These are phyloP conservation scores for Poecilia velifera DNA, from an alignment of 2,797 vertebrate species.

Conservation along the genomic window DNA sequence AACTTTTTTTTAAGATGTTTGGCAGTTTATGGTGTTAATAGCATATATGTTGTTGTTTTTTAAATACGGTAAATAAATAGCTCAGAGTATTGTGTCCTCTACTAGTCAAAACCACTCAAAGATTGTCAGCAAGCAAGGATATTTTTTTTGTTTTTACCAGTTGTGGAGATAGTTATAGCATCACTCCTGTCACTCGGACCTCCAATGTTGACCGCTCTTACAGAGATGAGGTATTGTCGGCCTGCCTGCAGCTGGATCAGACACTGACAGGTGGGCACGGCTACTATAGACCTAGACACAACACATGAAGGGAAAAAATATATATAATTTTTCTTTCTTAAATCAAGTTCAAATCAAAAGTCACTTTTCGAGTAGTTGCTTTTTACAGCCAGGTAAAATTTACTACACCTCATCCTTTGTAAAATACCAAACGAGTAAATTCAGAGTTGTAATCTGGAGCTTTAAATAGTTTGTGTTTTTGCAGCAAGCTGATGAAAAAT, in stretches of 20 bases:
- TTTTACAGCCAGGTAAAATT: constrained; percentile 13
- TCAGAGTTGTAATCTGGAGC: neutral
- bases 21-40: no score
- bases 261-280: constrained; percentile 91
- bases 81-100: neutral
- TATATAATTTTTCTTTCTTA: neutral
- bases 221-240: constrained; percentile 81
- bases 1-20: no score
- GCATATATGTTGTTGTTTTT: no score
- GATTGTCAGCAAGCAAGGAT: neutral
- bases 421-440: constrained; percentile 11
- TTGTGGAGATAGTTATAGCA: constrained; percentile 81
- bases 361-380: neutral
- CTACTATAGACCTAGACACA: constrained; percentile 86
- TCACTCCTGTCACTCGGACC: constrained; percentile 87
- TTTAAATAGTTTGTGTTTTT: constrained; percentile 15
- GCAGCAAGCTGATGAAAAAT: constrained; percentile 30
- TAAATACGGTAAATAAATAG: neutral
- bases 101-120: neutral
- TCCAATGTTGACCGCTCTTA: constrained; percentile 89
- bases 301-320: neutral
- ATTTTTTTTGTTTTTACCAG: constrained; percentile 78
- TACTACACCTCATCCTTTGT: neutral
- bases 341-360: neutral
- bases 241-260: constrained; percentile 88